Evolutionary conservation across 92 coral and sea anemone species (phyloP).

Genomic region (Palythoa grandis): DNA sequence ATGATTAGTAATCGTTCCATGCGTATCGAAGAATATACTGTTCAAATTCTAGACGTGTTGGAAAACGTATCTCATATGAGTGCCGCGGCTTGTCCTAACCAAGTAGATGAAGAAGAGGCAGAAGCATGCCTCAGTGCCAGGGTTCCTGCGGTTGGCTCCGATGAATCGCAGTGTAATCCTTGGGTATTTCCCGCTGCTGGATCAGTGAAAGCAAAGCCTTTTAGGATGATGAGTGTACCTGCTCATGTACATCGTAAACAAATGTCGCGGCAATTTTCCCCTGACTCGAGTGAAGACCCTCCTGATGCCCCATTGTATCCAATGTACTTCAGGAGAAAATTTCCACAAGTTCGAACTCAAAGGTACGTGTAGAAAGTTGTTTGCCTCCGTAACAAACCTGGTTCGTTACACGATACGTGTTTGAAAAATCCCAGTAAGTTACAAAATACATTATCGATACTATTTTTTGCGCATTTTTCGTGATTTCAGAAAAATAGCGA

Average conservation of each 20-base stretch:
- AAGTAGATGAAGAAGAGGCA: slow-evolving; percentile 14
- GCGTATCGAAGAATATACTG: slow-evolving; percentile 74
- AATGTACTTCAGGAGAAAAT: slow-evolving; percentile 25
- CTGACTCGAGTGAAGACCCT: slow-evolving; percentile 5
- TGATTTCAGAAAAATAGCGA: no score
- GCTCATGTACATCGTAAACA: slow-evolving; percentile 70
- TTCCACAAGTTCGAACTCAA: slow-evolving; percentile 47
- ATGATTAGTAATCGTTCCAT: slow-evolving; percentile 62
- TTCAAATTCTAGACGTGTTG: slow-evolving; percentile 74
- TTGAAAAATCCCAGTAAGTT: no score
- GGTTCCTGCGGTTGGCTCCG: slow-evolving; percentile 10
- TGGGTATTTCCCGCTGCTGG: slow-evolving; percentile 52
- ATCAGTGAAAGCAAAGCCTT: slow-evolving; percentile 53
- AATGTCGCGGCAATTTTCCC: slow-evolving; percentile 32
- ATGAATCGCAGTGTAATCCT: slow-evolving; percentile 6
- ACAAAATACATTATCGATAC: no score
- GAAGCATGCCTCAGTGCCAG: slow-evolving; percentile 10
- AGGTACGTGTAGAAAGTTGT: not conserved
- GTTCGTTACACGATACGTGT: no score
- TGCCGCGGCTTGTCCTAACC: slow-evolving; percentile 8
- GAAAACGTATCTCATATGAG: slow-evolving; percentile 57
- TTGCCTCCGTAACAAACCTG: no score
- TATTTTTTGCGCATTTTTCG: no score
- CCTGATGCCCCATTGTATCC: slow-evolving; percentile 2
- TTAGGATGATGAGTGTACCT: slow-evolving; percentile 82